These are phyloP conservation scores for Probaryconus sp. DNA, from an alignment of 1,140 invertebrate species.

Conservation along the genomic window DNA sequence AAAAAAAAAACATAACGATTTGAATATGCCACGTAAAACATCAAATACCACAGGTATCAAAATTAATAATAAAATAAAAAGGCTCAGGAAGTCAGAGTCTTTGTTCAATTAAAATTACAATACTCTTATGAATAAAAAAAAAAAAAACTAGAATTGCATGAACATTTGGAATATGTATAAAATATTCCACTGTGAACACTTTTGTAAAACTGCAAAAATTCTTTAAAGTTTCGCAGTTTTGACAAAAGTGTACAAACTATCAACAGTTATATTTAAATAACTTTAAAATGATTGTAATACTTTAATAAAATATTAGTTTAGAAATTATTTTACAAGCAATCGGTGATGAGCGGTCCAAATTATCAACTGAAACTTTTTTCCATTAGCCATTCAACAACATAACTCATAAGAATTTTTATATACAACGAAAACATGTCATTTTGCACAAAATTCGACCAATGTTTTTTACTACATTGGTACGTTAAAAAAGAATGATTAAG, in stretches of 20 bases:
- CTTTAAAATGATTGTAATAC: neutral
- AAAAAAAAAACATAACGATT: no score
- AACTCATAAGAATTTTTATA: slow-evolving; percentile 46
- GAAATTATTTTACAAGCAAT: neutral
- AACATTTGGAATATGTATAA: no score
- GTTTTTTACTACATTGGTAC: slow-evolving; percentile 47
- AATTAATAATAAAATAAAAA: no score
- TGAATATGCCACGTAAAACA: no score
- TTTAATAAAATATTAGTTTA: slow-evolving; percentile 5
- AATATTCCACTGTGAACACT: neutral
- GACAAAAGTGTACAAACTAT: neutral
- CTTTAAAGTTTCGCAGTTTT: neutral
- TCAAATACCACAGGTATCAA: no score
- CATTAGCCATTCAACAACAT: slow-evolving; percentile 14
- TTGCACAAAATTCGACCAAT: slow-evolving; percentile 53
- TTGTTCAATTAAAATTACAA: no score
- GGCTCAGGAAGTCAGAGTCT: no score
- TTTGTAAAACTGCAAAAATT: slow-evolving; percentile 16
- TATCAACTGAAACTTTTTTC: slow-evolving; percentile 31
- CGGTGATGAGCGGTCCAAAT: no score
- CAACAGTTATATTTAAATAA: neutral
- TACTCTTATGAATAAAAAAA: no score
- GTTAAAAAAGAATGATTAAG: slow-evolving; percentile 17
- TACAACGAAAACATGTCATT: slow-evolving; percentile 38
- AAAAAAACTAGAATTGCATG: slow-evolving; percentile 11